phyloP scores from a whole-genome alignment of 2,888 invertebrate genomes.

The Chrysotoxum bicinctum region DNA sequence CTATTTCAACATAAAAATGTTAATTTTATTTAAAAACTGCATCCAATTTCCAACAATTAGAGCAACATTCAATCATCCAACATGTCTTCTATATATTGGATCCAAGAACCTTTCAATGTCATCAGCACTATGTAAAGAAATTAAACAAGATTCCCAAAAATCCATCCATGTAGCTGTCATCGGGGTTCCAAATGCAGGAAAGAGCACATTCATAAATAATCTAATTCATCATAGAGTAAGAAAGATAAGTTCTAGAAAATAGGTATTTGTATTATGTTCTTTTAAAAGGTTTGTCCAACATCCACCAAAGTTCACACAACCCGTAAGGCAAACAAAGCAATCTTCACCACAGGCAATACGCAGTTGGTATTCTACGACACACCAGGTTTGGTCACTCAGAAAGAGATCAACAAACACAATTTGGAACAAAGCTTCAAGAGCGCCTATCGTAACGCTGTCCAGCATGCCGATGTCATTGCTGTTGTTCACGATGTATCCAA shows the following conservation, averaged over 20 bases:
- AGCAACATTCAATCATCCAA: constrained; percentile 18
- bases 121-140: constrained; percentile 8
- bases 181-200: constrained; percentile 97
- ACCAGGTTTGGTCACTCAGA: constrained; percentile 91
- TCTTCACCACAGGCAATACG: constrained; percentile 88
- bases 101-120: constrained; percentile 37
- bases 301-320: constrained; percentile 97
- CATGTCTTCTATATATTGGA: constrained; percentile 22
- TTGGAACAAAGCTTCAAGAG: constrained; percentile 84
- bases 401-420: constrained; percentile 84
- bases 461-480: constrained; percentile 90
- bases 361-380: constrained; percentile 97
- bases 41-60: neutral
- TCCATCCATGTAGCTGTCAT: constrained; percentile 88
- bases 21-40: constrained; percentile 56
- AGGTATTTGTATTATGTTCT: neutral
- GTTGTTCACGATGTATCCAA: constrained; percentile 93
- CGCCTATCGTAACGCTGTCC: constrained; percentile 83
- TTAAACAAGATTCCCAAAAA: constrained; percentile 69
- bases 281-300: constrained; percentile 90
- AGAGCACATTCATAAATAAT: constrained; percentile 96
- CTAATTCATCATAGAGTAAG: constrained; percentile 90
- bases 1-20: constrained; percentile 43
- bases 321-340: constrained; percentile 87
- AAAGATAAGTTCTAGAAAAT: neutral